Evolutionary conservation across 2,888 invertebrate genomes (phyloP), one percentile per base, ranked within the genome.

Genomic region (Drosophila multiciliata): DNA sequence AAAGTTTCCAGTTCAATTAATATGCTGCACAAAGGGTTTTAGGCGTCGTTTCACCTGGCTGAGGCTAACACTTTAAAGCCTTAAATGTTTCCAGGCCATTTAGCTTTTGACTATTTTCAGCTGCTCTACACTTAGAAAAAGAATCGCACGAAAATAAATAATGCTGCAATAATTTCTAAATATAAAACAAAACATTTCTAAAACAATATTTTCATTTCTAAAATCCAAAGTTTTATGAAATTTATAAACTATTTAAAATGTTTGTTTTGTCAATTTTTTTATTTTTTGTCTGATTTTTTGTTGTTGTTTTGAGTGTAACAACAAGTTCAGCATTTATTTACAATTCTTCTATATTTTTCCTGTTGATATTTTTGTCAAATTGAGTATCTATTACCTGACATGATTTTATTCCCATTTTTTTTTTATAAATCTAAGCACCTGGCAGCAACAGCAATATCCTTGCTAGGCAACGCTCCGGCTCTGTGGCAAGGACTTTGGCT

Each of bases 1-100:
- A 29, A 20, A 33, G 29, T 57, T 70, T 68, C 53, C 62, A 61
- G 48, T 40, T 63, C 38, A 36, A 52, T 61, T 57, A 42, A 15
- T 23, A 23, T 42, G 33, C 23, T 55, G 8, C 26, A 15, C 40
- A 45, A 66, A 45, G 23, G 57, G 45, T 23, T 64, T 36, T 23
- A 23, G 49, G 38, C 48, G 55, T 4, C 45, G 38, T n/a, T 55
- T 29, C 64, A 33, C 38, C 11, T 29, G 38, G 11, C 17, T 29
- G 26, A 17, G 26, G 38, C 12, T 35, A 29, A 45, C 45, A n/a
- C 15, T n/a, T 33, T 40, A 29, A 20, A 57, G 29, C 29, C 17
- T 36, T 8, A 17, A 57, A 49, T n/a, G 53, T 71, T 83, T 83
- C 82, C 87, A 69, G 73, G 55, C 76, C 84, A 84, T 80, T 82